phyloP scores from a whole-genome alignment of 1,140 invertebrate species.

The Drosophila mauritiana region DNA sequence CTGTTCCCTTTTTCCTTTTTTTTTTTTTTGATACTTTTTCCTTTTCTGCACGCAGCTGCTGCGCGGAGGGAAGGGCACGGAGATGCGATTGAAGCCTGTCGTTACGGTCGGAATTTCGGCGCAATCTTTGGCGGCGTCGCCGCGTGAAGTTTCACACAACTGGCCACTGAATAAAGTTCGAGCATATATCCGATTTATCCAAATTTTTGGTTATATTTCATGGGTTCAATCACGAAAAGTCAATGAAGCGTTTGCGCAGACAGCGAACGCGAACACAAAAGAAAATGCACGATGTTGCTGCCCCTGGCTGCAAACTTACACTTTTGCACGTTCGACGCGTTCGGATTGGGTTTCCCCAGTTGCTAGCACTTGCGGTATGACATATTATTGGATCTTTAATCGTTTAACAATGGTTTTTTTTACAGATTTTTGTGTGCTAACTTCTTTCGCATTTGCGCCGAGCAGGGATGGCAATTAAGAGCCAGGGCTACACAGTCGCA shows the following conservation, averaged over 20 bases:
- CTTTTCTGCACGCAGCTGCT: conserved; percentile 48
- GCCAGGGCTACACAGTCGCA: conserved; percentile 16
- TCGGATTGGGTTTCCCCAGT: neutral
- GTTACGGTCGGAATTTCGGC: neutral
- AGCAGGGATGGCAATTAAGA: conserved; percentile 30
- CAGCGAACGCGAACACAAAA: conserved; percentile 70
- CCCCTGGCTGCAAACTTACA: conserved; percentile 43
- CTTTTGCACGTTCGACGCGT: conserved; percentile 16
- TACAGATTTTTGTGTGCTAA: conserved; percentile 44
- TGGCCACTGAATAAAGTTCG: neutral
- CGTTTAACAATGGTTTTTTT: conserved; percentile 37
- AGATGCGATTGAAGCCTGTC: conserved; percentile 31
- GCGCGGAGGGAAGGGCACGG: conserved; percentile 23
- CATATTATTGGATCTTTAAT: conserved; percentile 25
- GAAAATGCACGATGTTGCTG: conserved; percentile 59
- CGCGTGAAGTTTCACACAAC: conserved; percentile 1
- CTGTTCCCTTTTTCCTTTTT: conserved; percentile 1
- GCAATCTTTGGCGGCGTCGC: neutral
- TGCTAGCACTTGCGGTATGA: conserved; percentile 15
- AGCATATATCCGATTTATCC: conserved; percentile 11
- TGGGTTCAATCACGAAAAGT: conserved; percentile 60
- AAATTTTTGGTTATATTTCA: conserved; percentile 20
- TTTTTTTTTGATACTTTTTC: neutral
- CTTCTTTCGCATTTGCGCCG: conserved; percentile 47
- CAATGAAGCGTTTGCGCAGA: conserved; percentile 75